Evolutionary conservation across 2,888 invertebrate genomes (phyloP).

Genomic region (Cylloceria caligata): DNA sequence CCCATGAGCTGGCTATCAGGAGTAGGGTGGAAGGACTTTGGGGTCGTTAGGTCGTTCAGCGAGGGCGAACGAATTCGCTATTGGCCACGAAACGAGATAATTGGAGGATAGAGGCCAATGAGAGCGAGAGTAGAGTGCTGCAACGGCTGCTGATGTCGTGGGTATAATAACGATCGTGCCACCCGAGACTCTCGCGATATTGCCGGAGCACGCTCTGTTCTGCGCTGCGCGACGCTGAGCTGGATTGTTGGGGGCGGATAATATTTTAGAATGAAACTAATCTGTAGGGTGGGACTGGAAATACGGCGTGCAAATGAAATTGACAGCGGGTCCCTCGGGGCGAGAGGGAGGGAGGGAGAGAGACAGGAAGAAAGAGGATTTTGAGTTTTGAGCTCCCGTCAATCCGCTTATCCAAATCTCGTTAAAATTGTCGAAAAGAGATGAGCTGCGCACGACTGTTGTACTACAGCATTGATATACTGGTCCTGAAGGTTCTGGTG

Average conservation of each 20-base stretch:
- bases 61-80: constrained; percentile 67
- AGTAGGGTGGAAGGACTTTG: constrained; percentile 52
- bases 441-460: constrained; percentile 11
- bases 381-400: constrained; percentile 70
- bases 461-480: background rate
- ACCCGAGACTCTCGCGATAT: constrained; percentile 49
- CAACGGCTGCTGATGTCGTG: constrained; percentile 55
- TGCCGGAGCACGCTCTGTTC: constrained; percentile 35
- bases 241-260: constrained; percentile 35
- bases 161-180: constrained; percentile 63
- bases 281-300: constrained; percentile 70
- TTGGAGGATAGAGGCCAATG: constrained; percentile 67
- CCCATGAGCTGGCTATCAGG: constrained; percentile 36
- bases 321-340: constrained; percentile 69
- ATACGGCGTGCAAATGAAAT: constrained; percentile 59
- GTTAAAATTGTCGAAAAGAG: constrained; percentile 72
- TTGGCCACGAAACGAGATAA: constrained; percentile 69
- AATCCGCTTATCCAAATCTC: constrained; percentile 79
- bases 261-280: constrained; percentile 77
- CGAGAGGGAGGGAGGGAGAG: constrained; percentile 18
- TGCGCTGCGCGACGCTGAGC: constrained; percentile 27
- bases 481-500: constrained; percentile 26
- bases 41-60: constrained; percentile 54
- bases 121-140: constrained; percentile 59
- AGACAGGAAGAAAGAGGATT: constrained; percentile 60